Conservation (phyloP, 2,113 vertebrate species). For the Nerophis lumbriciformis region DNA sequence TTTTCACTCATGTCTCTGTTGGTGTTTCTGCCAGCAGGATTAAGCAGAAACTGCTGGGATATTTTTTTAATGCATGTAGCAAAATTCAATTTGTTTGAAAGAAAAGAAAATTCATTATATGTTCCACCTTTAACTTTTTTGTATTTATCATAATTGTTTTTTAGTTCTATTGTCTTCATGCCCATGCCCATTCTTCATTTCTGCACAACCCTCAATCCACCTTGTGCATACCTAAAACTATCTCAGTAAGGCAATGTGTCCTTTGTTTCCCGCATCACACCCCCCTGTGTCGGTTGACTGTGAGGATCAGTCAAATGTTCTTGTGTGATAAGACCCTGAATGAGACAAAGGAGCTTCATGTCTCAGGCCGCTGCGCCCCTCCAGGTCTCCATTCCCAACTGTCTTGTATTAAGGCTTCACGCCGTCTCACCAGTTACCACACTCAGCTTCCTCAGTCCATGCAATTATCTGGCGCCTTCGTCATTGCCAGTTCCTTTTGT, state of each 20-base stretch:
- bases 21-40: neutral
- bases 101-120: neutral
- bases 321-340: slow-evolving; percentile 60
- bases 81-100: too few relatives aligned
- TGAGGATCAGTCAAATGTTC: slow-evolving; percentile 58
- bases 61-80: too few relatives aligned
- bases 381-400: slow-evolving; percentile 44
- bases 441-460: slow-evolving; percentile 43
- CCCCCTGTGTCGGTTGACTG: slow-evolving; percentile 37
- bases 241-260: neutral
- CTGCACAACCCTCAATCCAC: neutral
- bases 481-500: slow-evolving; percentile 31
- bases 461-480: slow-evolving; percentile 47
- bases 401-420: slow-evolving; percentile 32
- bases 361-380: slow-evolving; percentile 48
- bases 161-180: neutral
- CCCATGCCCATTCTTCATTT: neutral
- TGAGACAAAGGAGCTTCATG: slow-evolving; percentile 55
- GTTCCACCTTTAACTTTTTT: neutral
- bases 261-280: slow-evolving; percentile 19
- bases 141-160: neutral
- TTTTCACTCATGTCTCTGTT: neutral
- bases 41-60: too few relatives aligned
- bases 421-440: slow-evolving; percentile 50
- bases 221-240: neutral